Evolutionary conservation across 2,113 vertebrate genomes (phyloP).

Genomic region (Chloropsis hardwickii): DNA sequence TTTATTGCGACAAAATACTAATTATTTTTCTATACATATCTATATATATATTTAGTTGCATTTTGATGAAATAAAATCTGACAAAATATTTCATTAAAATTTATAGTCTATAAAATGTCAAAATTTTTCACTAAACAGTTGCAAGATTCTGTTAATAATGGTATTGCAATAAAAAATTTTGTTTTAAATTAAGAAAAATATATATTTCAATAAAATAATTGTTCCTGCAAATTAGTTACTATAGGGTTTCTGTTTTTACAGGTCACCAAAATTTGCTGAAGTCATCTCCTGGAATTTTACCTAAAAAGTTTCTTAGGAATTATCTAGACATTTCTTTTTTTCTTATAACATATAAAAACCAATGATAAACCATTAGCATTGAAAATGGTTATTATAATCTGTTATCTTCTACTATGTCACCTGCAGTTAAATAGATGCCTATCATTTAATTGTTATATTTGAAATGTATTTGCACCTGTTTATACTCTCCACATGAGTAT

Average conservation of each 20-base stretch:
- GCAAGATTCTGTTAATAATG: not conserved
- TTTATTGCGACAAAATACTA: not conserved
- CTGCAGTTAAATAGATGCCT: constrained; percentile 3
- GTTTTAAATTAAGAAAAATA: not conserved
- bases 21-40: not conserved
- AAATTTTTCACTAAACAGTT: not conserved
- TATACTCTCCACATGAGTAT: not conserved
- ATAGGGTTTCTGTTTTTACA: constrained; percentile 12
- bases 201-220: not conserved
- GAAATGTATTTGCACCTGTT: not conserved
- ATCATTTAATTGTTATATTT: constrained; percentile 23
- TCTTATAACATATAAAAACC: not conserved
- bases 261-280: constrained; percentile 20
- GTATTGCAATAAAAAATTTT: not conserved
- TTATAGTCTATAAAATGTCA: not conserved
- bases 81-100: not conserved
- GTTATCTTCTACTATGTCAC: not conserved
- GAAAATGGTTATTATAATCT: not conserved
- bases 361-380: not conserved
- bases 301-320: not conserved
- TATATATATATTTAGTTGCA: not conserved
- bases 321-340: not conserved
- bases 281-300: not conserved
- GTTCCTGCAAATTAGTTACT: constrained; percentile 29
- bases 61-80: not conserved